Evolutionary conservation across 2,113 vertebrate genomes (phyloP).

Genomic region (Lamprologus lemairii): DNA sequence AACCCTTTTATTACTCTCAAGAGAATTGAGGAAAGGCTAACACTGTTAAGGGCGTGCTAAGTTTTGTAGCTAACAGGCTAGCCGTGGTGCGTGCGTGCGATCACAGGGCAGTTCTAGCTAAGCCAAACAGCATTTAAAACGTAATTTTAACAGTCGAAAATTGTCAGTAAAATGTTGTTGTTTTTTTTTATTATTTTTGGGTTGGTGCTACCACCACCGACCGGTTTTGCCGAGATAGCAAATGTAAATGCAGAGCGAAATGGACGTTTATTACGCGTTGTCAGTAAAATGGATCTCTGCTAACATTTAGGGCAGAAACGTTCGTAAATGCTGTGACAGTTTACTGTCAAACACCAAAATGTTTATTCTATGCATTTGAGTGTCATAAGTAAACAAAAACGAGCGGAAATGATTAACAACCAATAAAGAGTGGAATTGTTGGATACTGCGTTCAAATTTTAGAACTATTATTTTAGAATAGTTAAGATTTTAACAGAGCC

Average conservation of each 20-base stretch:
- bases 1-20: rapidly evolving
- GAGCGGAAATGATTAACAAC: not conserved
- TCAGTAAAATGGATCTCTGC: not conserved
- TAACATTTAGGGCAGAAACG: not conserved
- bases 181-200: not conserved
- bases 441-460: not conserved
- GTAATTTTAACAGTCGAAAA: not conserved
- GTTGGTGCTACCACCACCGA: not conserved
- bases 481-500: not conserved
- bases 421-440: not conserved
- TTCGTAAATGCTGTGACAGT: not conserved
- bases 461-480: not conserved
- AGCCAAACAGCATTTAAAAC: not conserved
- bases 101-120: not conserved
- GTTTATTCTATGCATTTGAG: not conserved
- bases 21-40: not conserved
- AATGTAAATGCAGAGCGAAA: not conserved
- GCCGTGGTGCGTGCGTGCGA: not conserved
- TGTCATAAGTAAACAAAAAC: not conserved
- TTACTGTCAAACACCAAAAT: not conserved
- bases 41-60: not conserved
- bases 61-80: not conserved
- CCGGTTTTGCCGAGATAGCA: not conserved
- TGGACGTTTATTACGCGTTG: not conserved
- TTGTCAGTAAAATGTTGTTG: not conserved